Base-by-base conservation (phyloP, 2,888 invertebrate genomes). In the Patella caerulea region DNA sequence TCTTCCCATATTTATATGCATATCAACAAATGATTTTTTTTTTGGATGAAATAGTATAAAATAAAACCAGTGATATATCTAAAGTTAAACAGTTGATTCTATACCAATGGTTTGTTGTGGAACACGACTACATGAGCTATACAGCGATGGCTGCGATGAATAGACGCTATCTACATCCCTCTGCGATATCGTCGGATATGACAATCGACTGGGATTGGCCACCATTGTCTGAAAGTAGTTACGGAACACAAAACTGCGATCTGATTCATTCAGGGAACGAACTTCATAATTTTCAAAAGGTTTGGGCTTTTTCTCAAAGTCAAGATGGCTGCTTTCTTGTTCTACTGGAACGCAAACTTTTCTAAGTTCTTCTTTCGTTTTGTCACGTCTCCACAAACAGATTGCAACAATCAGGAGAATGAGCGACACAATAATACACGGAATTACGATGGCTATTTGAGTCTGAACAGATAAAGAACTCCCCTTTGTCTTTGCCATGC, bases 201-300 rank as follows among this genome's bases (percentile, higher is more conserved):
- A 15, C 82, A 75, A 3, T 83, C 80, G 14, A 73, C 77, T 84
- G 29, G 84, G 85, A 65, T 86, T 83, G 9, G 86, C 84, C 17
- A 81, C 85, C 85, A 88, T 86, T 24, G 86, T 84, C 76, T 87
- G 85, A 79, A 89, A 88, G 78, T 86, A 89, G 69, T 88, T 86
- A 5, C 87, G 76, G 70, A 89, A 86, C 71, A 88, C 87, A 83
- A 86, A 89, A 80, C 87, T 86, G 82, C 87, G 87, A 74, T 89
- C 88, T 2, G 89, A 89, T 70, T 87, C 86, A 71, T 85, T 87
- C 9, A 88, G 77, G 29, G 88, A 88, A 14, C 84, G 83, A 56
- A 82, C 80, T 59, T 88, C 87, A 56, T 83, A 79, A 74, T 88
- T 86, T 72, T 79, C 73, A 53, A 83, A 83, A 5, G 85, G 79